phyloP scores from a whole-genome alignment of 2,113 vertebrate species.

The Psittacula cyanocephala region DNA sequence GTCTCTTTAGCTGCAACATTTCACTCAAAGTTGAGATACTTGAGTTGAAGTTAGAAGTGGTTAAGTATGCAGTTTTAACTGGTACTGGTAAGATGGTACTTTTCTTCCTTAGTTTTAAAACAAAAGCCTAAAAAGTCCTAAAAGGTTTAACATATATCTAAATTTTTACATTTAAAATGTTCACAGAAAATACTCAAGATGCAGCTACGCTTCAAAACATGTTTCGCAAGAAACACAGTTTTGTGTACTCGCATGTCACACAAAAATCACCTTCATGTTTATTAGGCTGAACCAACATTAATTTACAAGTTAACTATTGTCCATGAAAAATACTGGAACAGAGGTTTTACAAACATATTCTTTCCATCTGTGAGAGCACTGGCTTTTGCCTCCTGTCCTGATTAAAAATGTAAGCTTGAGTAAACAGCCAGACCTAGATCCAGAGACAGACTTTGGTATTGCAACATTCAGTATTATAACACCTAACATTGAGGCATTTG shows the following conservation, averaged over 20 bases:
- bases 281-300: background rate
- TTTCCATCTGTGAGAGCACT: background rate
- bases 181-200: background rate
- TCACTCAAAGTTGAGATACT: slow-evolving; percentile 36
- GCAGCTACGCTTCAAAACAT: background rate
- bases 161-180: background rate
- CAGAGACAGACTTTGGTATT: background rate
- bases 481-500: slow-evolving; percentile 2
- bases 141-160: background rate
- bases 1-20: slow-evolving; percentile 47
- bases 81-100: background rate
- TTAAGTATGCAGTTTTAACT: slow-evolving; percentile 1
- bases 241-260: background rate
- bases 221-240: background rate
- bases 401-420: background rate
- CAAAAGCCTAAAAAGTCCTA: background rate
- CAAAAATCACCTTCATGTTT: background rate
- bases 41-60: background rate
- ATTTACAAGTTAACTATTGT: background rate
- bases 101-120: background rate
- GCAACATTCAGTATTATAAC: background rate
- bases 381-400: slow-evolving; percentile 6
- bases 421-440: slow-evolving; percentile 3
- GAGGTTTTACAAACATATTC: background rate
- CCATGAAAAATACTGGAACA: background rate